Evolutionary conservation across 1,140 invertebrate genomes (phyloP).

Genomic region (Ceratosolen solmsi): DNA sequence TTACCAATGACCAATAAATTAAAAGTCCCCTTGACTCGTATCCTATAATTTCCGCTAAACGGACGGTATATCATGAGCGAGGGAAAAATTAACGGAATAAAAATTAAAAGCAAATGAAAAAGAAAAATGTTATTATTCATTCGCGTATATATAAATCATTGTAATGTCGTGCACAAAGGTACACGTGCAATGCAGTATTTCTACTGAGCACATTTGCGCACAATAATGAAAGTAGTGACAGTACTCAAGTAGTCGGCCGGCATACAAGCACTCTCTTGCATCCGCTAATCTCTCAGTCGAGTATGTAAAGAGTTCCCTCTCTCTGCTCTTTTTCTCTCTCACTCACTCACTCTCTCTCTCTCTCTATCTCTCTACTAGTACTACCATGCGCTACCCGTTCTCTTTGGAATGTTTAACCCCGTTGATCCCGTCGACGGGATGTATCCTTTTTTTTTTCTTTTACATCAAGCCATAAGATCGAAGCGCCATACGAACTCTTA

Average conservation of each 20-base stretch:
- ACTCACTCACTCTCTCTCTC: slow-evolving; percentile 47
- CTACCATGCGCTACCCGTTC: slow-evolving; percentile 3
- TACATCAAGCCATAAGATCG: background rate
- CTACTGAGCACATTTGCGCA: background rate
- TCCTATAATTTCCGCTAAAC: slow-evolving; percentile 20
- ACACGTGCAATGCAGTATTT: background rate
- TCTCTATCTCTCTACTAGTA: background rate
- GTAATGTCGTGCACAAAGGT: slow-evolving; percentile 5
- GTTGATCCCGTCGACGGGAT: slow-evolving; percentile 45
- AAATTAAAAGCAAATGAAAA: background rate
- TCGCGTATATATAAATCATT: slow-evolving; percentile 27
- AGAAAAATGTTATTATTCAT: background rate
- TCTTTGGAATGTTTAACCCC: slow-evolving; percentile 57
- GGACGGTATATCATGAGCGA: background rate
- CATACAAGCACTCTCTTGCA: background rate
- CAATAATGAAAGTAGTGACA: slow-evolving; percentile 22
- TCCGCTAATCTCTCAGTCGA: background rate
- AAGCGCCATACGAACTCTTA: background rate
- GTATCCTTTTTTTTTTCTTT: slow-evolving; percentile 23
- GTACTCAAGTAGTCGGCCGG: background rate
- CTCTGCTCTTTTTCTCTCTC: slow-evolving; percentile 39
- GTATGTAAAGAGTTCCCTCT: background rate
- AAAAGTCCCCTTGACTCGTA: background rate
- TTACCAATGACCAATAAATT: slow-evolving; percentile 11
- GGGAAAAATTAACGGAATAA: background rate